These are phyloP conservation scores for Elgaria multicarinata DNA, from an alignment of 2,113 vertebrate genomes.

Conservation along the genomic window DNA sequence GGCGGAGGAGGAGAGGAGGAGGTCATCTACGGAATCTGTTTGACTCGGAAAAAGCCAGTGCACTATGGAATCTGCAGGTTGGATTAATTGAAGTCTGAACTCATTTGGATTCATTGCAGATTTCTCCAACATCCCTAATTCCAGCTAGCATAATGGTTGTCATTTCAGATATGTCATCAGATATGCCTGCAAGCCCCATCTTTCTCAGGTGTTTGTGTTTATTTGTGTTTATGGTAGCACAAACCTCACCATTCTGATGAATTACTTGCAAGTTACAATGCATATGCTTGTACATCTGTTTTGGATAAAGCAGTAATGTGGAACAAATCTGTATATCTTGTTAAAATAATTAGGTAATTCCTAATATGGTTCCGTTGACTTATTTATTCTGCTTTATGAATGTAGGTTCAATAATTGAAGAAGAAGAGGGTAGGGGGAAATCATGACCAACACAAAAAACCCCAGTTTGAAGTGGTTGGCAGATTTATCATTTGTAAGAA, in stretches of 20 bases:
- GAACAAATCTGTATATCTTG: conserved; percentile 11
- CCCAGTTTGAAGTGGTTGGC: conserved; percentile 45
- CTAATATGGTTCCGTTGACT: conserved; percentile 18
- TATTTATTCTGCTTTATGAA: not conserved
- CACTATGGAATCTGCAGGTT: too few relatives aligned
- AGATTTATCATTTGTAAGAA: conserved; percentile 55
- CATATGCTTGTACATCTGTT: not conserved
- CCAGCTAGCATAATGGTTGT: too few relatives aligned
- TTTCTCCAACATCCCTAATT: too few relatives aligned
- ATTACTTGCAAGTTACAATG: not conserved
- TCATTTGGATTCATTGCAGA: too few relatives aligned
- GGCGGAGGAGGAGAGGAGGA: too few relatives aligned
- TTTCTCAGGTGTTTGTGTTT: not conserved
- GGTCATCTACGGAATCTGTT: too few relatives aligned
- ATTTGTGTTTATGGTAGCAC: too few relatives aligned
- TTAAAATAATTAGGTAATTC: conserved; percentile 29
- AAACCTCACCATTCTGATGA: not conserved
- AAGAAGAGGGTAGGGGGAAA: not conserved
- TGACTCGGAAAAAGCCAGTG: too few relatives aligned
- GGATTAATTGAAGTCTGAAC: too few relatives aligned
- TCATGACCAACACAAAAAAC: conserved; percentile 23
- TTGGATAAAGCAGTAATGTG: not conserved
- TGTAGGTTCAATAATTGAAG: conserved; percentile 57
- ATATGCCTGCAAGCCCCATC: not conserved
- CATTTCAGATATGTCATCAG: too few relatives aligned